phyloP scores from a whole-genome alignment of 1,140 invertebrate species.

The fruit fly (Drosophila melanogaster) region Release_6_plus_ISO1_MT NT_033777.3:23734001-23734500 shows the following conservation, averaged over 20 bases:
- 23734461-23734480: conserved; percentile 41
- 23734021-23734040: conserved; percentile 61
- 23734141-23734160: conserved; percentile 7
- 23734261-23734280: too few species aligned
- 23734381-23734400: conserved; percentile 21
- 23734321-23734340: too few species aligned
- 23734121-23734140: conserved; percentile 37
- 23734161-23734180: neutral
- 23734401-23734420: conserved; percentile 48
- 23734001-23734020: conserved; percentile 21
- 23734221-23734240: neutral
- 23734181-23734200: conserved; percentile 1
- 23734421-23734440: conserved; percentile 58
- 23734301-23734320: too few species aligned
- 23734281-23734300: too few species aligned
- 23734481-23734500: conserved; percentile 42
- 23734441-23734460: conserved; percentile 63
- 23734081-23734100: conserved; percentile 48
- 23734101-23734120: conserved; percentile 42
- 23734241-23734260: too few species aligned
- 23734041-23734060: conserved; percentile 50
- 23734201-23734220: neutral
- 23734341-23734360: conserved; percentile 1
- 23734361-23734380: neutral
- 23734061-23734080: conserved; percentile 18